These are phyloP conservation scores for Aplidium turbinatum DNA, from an alignment of 23 tunicate species.

Conservation along the genomic window DNA sequence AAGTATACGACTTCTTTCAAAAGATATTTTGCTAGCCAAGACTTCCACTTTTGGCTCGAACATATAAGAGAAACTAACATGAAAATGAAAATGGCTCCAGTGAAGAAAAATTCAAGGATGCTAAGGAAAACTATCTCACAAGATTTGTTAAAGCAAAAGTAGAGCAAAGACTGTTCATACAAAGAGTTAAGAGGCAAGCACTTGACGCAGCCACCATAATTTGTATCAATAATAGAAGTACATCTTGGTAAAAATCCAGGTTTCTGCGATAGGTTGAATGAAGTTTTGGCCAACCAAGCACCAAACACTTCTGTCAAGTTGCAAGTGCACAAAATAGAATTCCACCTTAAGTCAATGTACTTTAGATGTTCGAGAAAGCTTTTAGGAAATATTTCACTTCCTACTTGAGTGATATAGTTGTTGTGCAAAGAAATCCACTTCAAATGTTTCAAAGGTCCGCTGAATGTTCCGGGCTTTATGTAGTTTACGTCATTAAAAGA, in stretches of 20 bases:
- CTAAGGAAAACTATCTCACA: background rate
- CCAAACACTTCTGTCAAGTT: conserved; percentile 14
- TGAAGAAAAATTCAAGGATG: background rate
- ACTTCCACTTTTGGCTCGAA: background rate
- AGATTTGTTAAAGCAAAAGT: background rate
- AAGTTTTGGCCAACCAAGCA: background rate
- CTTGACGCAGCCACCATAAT: no score
- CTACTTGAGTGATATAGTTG: conserved; percentile 5
- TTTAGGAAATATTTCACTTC: background rate
- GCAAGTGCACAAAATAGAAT: conserved; percentile 21
- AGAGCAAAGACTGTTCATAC: background rate
- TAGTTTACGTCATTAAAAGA: conserved; percentile 3
- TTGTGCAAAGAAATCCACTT: background rate
- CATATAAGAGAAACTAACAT: background rate
- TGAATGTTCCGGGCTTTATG: background rate
- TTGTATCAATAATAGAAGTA: background rate
- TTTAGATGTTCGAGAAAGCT: background rate
- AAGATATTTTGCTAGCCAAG: background rate
- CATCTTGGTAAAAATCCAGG: conserved; percentile 20
- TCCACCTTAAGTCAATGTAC: conserved; percentile 9
- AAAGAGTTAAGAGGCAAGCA: no score
- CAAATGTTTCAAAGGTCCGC: background rate
- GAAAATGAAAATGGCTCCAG: background rate
- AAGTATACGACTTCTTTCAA: background rate
- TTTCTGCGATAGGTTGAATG: background rate